phyloP scores from a whole-genome alignment of 2,888 invertebrate species.

The Meiosimyza decipiens region DNA sequence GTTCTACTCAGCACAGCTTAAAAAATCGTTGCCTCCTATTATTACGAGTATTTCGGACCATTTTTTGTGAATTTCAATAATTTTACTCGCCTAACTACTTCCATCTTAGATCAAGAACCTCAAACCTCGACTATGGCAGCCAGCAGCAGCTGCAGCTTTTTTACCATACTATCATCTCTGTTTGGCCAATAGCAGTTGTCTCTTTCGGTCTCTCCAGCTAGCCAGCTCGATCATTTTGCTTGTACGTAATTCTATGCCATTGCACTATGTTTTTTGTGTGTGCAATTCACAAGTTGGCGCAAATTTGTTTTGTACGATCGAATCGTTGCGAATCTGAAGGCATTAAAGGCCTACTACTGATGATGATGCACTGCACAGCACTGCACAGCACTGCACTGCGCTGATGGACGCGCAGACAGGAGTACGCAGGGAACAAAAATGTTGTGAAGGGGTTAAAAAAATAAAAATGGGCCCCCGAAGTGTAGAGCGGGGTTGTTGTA shows the following conservation, averaged over 20 bases:
- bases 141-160: conserved; percentile 42
- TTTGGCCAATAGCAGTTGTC: conserved; percentile 7
- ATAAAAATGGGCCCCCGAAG: not conserved
- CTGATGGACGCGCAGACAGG: not conserved
- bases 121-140: conserved; percentile 40
- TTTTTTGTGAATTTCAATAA: conserved; percentile 48
- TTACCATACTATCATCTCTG: conserved; percentile 32
- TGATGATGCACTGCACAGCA: not conserved
- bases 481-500: not conserved
- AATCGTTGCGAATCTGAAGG: conserved; percentile 6
- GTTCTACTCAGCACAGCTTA: not conserved
- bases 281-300: conserved; percentile 48
- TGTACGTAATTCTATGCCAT: not conserved
- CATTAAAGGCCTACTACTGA: not conserved
- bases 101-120: conserved; percentile 47
- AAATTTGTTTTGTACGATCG: conserved; percentile 44
- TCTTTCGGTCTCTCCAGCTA: no score
- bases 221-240: conserved; percentile 3
- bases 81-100: conserved; percentile 47
- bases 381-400: not conserved
- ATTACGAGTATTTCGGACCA: conserved; percentile 43
- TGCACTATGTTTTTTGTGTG: conserved; percentile 26
- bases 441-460: not conserved
- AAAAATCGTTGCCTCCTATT: conserved; percentile 38
- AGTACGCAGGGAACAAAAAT: not conserved